A percentile compares a stretch with the other conserved stretches of the same genome.
Evolutionary conservation across 2,113 vertebrate genomes (phyloP).

Genomic region (Bambusicola thoracicus): DNA sequence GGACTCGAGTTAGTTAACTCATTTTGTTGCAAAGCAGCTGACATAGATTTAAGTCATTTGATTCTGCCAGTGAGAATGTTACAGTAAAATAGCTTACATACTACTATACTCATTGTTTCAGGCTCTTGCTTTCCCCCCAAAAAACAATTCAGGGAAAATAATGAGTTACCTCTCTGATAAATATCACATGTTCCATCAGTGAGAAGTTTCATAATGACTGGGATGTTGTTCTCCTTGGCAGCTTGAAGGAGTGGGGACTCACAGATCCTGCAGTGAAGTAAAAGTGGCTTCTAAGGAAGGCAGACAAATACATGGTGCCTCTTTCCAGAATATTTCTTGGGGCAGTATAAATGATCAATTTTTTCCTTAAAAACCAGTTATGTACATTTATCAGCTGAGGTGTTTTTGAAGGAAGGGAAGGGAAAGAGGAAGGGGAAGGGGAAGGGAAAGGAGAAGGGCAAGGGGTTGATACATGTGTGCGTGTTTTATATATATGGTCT

Average conservation of each 20-base stretch:
- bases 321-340: neutral
- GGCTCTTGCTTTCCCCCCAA: neutral
- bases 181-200: conserved; percentile 84
- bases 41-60: neutral
- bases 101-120: neutral
- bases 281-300: neutral
- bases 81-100: neutral
- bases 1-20: neutral
- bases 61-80: neutral
- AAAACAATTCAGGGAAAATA: neutral
- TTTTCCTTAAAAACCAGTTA: neutral
- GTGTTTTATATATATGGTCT: neutral
- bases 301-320: neutral
- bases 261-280: conserved; percentile 78
- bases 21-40: neutral
- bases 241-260: conserved; percentile 90
- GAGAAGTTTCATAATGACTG: conserved; percentile 85
- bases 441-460: too few relatives aligned
- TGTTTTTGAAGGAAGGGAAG: neutral
- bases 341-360: neutral
- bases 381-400: neutral
- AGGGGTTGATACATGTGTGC: neutral
- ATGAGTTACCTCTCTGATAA: conserved; percentile 85
- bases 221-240: conserved; percentile 86
- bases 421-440: too few relatives aligned